Percentiles rank a stretch among this genome's conserved stretches.
phyloP scores from a whole-genome alignment of 2,888 invertebrate genomes.

The Pardosa pseudoannulata region DNA sequence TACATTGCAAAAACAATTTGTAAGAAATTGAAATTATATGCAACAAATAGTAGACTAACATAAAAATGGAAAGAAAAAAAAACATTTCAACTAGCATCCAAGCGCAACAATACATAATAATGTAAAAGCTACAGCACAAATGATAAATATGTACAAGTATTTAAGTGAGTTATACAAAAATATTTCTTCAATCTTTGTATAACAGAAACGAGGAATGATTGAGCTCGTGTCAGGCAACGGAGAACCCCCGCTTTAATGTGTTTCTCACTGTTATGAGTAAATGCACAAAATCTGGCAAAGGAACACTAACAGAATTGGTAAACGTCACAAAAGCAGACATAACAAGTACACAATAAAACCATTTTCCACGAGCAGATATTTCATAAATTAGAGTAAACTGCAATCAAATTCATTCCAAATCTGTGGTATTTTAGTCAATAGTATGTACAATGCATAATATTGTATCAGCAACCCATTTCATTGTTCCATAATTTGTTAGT shows the following conservation, averaged over 20 bases:
- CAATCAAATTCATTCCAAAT: conserved; percentile 28
- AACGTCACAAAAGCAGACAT: not conserved
- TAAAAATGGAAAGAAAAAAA: conserved; percentile 7
- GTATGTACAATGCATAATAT: conserved; percentile 32
- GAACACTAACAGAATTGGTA: conserved; percentile 33
- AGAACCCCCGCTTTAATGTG: conserved; percentile 50
- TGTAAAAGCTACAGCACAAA: conserved; percentile 65
- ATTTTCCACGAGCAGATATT: conserved; percentile 21
- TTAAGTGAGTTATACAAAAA: conserved; percentile 72
- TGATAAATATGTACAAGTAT: conserved; percentile 66
- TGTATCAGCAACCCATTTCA: conserved; percentile 14
- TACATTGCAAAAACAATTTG: conserved; percentile 19
- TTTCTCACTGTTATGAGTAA: conserved; percentile 71
- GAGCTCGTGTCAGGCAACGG: conserved; percentile 70
- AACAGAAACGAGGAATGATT: conserved; percentile 72
- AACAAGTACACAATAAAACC: not conserved
- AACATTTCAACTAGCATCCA: conserved; percentile 18
- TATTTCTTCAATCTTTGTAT: conserved; percentile 64
- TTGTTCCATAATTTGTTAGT: too few relatives aligned
- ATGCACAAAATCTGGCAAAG: conserved; percentile 51
- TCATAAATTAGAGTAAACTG: too few relatives aligned
- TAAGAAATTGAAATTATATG: not conserved
- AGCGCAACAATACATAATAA: conserved; percentile 48
- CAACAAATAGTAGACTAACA: not conserved
- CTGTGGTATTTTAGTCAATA: conserved; percentile 18